phyloP scores from a whole-genome alignment of 2,797 vertebrate genomes.

The Anguilla megastoma region DNA sequence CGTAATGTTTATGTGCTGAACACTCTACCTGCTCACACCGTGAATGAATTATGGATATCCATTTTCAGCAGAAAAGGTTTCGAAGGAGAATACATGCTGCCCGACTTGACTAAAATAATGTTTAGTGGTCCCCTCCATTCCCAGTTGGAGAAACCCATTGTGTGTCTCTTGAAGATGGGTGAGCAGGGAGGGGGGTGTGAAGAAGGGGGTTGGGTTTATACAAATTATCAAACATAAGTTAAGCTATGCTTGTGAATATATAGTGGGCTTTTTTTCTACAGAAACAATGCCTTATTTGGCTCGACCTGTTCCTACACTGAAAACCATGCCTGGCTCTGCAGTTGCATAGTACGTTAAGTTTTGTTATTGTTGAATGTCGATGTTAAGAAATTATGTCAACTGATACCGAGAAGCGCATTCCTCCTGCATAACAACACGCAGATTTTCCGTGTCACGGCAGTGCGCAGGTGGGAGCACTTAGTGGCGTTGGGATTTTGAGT shows the following conservation, averaged over 20 bases:
- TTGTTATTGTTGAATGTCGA: neutral
- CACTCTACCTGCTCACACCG: neutral
- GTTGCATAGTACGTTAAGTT: neutral
- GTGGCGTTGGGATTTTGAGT: conserved; percentile 22
- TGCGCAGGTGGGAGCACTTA: neutral
- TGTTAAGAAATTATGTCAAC: neutral
- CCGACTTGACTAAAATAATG: neutral
- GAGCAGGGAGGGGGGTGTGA: neutral
- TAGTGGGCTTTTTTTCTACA: neutral
- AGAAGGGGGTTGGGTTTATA: neutral
- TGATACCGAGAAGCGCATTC: neutral
- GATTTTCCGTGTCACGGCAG: neutral
- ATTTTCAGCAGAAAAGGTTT: neutral
- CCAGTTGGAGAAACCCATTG: neutral
- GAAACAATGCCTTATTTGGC: neutral
- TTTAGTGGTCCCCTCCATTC: neutral
- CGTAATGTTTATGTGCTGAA: neutral
- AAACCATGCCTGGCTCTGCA: neutral
- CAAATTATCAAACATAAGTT: neutral
- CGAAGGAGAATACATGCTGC: neutral
- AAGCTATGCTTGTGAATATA: neutral
- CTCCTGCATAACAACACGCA: neutral
- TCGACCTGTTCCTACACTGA: neutral
- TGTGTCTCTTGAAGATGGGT: neutral
- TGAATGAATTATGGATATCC: neutral